Conservation (phyloP, 2,797 vertebrate species). For the Cichlasoma orientale region DNA sequence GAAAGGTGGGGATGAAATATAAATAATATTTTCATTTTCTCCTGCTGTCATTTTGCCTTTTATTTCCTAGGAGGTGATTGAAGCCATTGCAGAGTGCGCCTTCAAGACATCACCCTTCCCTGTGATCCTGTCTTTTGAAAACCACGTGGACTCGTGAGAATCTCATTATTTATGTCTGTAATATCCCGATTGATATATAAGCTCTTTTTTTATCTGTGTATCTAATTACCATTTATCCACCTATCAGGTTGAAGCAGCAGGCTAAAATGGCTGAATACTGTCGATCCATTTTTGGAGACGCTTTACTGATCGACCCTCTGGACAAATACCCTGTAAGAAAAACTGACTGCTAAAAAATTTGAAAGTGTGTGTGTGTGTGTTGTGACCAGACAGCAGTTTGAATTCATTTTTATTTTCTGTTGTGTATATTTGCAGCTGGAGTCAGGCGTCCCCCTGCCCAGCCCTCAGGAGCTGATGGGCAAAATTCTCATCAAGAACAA, state of each 20-base stretch:
- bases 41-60: constrained; percentile 45
- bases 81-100: constrained; percentile 96
- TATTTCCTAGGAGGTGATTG: constrained; percentile 94
- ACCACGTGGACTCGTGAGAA: constrained; percentile 98
- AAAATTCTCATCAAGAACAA: constrained; percentile 99
- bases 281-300: constrained; percentile 95
- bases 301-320: constrained; percentile 91
- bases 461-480: constrained; percentile 95
- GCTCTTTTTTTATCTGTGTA: neutral
- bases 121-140: constrained; percentile 97
- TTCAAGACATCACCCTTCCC: constrained; percentile 98
- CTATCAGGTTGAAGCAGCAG: constrained; percentile 89
- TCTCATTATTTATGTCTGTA: constrained; percentile 1
- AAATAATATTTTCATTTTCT: no score
- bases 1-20: no score
- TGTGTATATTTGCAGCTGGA: constrained; percentile 84
- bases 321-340: constrained; percentile 93
- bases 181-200: neutral
- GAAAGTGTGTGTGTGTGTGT: neutral
- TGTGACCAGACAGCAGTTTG: neutral
- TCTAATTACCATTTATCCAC: neutral
- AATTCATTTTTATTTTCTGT: neutral
- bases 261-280: constrained; percentile 99
- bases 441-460: constrained; percentile 90
- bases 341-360: neutral